Percentiles rank a stretch among this genome's conserved stretches.
Evolutionary conservation across 2,113 vertebrate genomes (phyloP).

Genomic region (Nannobrachium achirus): DNA sequence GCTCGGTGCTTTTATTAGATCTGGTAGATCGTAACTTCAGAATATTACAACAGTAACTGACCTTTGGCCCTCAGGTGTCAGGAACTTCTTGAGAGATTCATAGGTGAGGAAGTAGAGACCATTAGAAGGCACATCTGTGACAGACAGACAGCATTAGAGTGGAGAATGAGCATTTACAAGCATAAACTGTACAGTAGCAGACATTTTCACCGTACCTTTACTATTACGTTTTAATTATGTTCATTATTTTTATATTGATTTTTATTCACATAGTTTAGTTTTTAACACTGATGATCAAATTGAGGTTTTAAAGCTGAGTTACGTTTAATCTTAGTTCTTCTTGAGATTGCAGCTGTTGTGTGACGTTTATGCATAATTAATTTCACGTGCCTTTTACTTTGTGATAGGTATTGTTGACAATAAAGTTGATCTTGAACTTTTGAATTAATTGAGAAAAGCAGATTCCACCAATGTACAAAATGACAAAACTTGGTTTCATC

Average conservation of each 20-base stretch:
- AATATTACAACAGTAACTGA: slow-evolving; percentile 31
- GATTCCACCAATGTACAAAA: no score
- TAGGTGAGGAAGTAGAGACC: slow-evolving; percentile 83
- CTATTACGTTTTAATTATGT: background rate
- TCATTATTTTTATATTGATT: background rate
- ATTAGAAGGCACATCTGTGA: slow-evolving; percentile 79
- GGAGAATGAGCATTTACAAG: background rate
- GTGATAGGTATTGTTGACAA: no score
- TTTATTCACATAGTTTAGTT: no score
- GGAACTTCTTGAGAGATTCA: slow-evolving; percentile 72
- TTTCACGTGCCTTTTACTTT: no score
- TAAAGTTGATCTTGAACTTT: no score
- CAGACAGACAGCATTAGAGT: background rate
- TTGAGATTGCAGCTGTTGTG: no score
- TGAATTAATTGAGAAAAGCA: no score
- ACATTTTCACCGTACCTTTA: background rate
- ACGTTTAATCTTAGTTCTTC: no score
- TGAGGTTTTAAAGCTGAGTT: no score
- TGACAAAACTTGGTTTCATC: no score
- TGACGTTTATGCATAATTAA: no score
- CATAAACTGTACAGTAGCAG: background rate
- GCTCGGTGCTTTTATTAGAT: background rate
- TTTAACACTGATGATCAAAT: no score
- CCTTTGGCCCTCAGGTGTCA: slow-evolving; percentile 78
- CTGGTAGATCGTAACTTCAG: background rate